A percentile compares a stretch with the other conserved stretches of the same genome.
Evolutionary conservation across 2,113 vertebrate species (phyloP).

Genomic region (Dasyprocta punctata): DNA sequence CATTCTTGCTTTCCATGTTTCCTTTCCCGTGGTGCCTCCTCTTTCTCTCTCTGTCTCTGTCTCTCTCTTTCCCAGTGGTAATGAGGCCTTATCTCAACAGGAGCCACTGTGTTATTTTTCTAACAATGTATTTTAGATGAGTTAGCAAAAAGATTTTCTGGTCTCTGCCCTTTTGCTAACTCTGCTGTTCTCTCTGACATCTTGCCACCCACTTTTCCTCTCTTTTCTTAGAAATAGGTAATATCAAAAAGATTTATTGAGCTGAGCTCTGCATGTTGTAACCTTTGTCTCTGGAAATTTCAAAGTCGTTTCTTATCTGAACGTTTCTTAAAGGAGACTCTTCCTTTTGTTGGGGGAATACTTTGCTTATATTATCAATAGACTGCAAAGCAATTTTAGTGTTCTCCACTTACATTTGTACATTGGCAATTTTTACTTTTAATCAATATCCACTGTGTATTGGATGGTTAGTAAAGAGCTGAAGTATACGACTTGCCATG

Average conservation of each 20-base stretch:
- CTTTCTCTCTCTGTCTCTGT: not conserved
- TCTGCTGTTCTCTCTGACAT: not conserved
- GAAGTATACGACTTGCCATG: not conserved
- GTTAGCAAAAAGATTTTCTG: not conserved
- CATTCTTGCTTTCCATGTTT: not conserved
- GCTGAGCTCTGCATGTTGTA: not conserved
- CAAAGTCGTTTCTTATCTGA: not conserved
- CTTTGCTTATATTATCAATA: not conserved
- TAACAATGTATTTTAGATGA: not conserved
- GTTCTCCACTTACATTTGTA: not conserved
- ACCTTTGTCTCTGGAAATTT: not conserved
- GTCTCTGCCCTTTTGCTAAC: not conserved
- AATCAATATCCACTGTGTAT: not conserved
- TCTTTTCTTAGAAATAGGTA: slow-evolving; percentile 14
- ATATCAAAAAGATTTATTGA: slow-evolving; percentile 24
- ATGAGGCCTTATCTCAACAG: not conserved
- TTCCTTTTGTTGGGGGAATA: not conserved
- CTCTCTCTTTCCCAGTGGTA: not conserved
- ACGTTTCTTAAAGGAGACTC: not conserved
- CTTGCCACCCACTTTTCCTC: not conserved
- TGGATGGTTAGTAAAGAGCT: not conserved
- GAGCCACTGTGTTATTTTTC: not conserved
- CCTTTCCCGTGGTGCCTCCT: not conserved
- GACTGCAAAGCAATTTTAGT: not conserved
- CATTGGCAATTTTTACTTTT: not conserved